Conservation (phyloP, 2,797 vertebrate genomes). For the Meda fulgida region DNA sequence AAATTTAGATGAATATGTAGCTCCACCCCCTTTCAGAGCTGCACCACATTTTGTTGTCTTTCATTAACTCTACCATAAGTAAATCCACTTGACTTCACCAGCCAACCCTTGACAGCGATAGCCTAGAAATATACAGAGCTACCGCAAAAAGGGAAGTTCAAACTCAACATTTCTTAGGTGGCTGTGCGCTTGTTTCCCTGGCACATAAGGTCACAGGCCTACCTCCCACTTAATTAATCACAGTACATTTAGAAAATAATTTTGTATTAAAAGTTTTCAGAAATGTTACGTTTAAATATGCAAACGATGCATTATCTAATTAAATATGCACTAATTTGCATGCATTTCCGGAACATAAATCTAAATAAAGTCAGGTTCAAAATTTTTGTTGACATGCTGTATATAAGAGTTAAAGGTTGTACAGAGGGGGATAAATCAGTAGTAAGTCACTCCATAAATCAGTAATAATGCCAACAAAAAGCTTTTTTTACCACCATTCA, state of each 20-base stretch:
- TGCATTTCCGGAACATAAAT: background rate
- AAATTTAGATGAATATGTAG: no score
- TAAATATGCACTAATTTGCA: background rate
- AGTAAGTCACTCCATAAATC: background rate
- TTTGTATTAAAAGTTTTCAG: background rate
- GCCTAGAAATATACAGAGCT: background rate
- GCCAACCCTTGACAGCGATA: background rate
- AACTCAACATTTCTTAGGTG: no score
- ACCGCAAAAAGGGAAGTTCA: background rate
- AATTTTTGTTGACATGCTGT: background rate
- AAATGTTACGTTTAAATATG: background rate
- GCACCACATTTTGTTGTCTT: no score
- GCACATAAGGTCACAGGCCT: no score
- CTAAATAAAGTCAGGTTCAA: background rate
- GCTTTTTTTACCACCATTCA: no score
- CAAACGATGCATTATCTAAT: background rate
- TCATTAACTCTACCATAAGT: no score
- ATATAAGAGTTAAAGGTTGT: background rate
- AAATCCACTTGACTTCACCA: no score
- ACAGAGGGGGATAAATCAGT: background rate
- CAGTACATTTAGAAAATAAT: background rate
- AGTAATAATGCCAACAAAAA: background rate
- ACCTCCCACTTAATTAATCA: background rate
- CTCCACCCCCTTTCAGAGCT: no score
- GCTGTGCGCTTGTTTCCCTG: background rate